Base-by-base conservation (phyloP, 64 coral and sea anemone genomes). In the Orbicella faveolata region DNA sequence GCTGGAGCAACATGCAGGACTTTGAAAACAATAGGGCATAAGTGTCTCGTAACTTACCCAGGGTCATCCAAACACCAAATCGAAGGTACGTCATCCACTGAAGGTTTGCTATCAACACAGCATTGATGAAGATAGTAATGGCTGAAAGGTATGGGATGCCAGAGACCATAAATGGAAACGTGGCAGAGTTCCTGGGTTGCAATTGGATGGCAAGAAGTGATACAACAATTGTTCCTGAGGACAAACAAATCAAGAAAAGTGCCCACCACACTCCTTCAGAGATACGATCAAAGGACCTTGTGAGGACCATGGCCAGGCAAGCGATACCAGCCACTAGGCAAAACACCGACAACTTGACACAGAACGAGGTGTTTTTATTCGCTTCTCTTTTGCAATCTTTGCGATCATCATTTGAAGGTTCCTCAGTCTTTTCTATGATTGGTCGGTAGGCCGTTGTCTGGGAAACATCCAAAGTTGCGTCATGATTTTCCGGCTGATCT, bases 111-210 rank as follows among this genome's bases (percentile, higher is more conserved):
- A 82, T 82, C n/a, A 82, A 64, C 34, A 63, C 62, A 8, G 36
- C 79, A 64, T 82, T 57, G n/a, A 82, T 64, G 33, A 64, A 82
- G 14, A 82, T 82, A 57, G 57, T 36, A 34, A 63, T 17, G 34
- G 79, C 34, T 20, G 79, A 57, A 64, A 82, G 39, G 18, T 82
- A 82, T 15, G 79, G 61, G 19, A 82, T 57, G 9, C 79, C 79
- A 64, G 79, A 59, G 16, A 82, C 79, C 79, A 82, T 82, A 34
- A 82, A 82, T 37, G 79, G 33, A 82, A 82, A 82, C 3, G 57
- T 82, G 59, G 53, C 34, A 17, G 16, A 36, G 34, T 82, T 82
- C 33, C 63, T 26, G 26, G 79, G 79, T 33, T 82, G 55, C 35
- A 82, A 57, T 15, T 64, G 79, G 33, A 82, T 59, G 5, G 30